Percentiles rank a stretch among this genome's conserved stretches.
phyloP scores from a whole-genome alignment of 1,140 invertebrate genomes.

The Argopecten irradians region DNA sequence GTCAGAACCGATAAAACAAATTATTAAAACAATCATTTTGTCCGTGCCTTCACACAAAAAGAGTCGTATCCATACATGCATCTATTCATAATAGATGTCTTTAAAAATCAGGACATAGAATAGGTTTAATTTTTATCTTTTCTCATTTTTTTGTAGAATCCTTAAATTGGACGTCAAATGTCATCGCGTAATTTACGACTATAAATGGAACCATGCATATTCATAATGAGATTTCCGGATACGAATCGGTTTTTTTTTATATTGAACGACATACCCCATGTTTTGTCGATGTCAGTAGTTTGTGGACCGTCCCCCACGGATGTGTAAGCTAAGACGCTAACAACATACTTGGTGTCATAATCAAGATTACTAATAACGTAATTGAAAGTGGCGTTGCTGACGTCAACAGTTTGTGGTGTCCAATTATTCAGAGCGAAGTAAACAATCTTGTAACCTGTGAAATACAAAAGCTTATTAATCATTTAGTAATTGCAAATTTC shows the following conservation, averaged over 20 bases:
- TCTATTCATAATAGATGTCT: too few species aligned
- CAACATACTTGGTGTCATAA: conserved; percentile 45
- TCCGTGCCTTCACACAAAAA: too few species aligned
- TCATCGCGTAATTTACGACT: too few species aligned
- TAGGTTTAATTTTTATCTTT: too few species aligned
- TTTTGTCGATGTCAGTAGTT: conserved; percentile 43
- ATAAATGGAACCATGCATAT: too few species aligned
- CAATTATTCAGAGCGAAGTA: conserved; percentile 33
- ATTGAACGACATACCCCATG: conserved; percentile 32
- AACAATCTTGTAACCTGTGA: conserved; percentile 44
- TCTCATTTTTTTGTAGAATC: too few species aligned
- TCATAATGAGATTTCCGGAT: background rate
- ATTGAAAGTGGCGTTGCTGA: conserved; percentile 35
- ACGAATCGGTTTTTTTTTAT: background rate
- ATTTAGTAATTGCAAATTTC: too few species aligned
- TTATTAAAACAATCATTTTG: too few species aligned
- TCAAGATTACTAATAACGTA: conserved; percentile 41
- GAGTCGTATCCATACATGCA: too few species aligned
- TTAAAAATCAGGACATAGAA: too few species aligned
- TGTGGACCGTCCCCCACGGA: conserved; percentile 37
- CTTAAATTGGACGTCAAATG: too few species aligned
- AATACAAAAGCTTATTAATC: background rate
- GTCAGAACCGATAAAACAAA: too few species aligned
- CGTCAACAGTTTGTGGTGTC: background rate
- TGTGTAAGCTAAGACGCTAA: conserved; percentile 38